Evolutionary conservation across 2,888 invertebrate genomes (phyloP), one percentile per base, ranked within the genome.

Genomic region (Pristionchus maxplancki): DNA sequence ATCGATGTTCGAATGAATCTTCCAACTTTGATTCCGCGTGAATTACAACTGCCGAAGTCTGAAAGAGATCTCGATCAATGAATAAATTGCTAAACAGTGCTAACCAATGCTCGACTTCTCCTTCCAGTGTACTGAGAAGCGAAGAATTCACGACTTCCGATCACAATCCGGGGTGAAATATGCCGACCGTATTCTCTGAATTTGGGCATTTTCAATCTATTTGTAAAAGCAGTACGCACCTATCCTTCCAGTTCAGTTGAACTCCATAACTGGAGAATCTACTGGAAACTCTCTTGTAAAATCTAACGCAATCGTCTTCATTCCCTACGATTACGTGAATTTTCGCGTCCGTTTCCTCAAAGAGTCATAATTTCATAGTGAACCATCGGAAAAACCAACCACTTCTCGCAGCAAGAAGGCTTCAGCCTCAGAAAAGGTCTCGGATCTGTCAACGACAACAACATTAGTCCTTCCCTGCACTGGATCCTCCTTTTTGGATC

Each of bases 301-400:
- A 78, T 78, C 17, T n/a, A 2, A 20, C 78, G 2, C 24, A 24
- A 28, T 78, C 78, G n/a, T 78, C 44, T n/a, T 78, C 78, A 28
- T 78, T 48, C 17, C 78, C 78, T 11, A 78, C 15, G 78, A 78
- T 78, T 5, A 78, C 78, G 24, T 78, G 44, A 20, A 71, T 37
- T 20, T 34, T 64, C 4, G 71, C 13, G 37, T 71, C 37, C 31
- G 31, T 37, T 34, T 37, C 24, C 71, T 71, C 20, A 71, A 71
- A 34, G 17, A 71, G n/a, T n/a, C n/a, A n/a, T n/a, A n/a, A n/a
- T n/a, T n/a, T n/a, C n/a, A n/a, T n/a, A n/a, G n/a, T 4, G 37
- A 24, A 58, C n/a, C n/a, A n/a, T n/a, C n/a, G n/a, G n/a, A n/a
- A n/a, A n/a, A n/a, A n/a, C 17, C 6, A 20, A 71, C 71, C 37